Base-by-base conservation (phyloP, 2,888 invertebrate genomes). In the Heteromurus nitidus region DNA sequence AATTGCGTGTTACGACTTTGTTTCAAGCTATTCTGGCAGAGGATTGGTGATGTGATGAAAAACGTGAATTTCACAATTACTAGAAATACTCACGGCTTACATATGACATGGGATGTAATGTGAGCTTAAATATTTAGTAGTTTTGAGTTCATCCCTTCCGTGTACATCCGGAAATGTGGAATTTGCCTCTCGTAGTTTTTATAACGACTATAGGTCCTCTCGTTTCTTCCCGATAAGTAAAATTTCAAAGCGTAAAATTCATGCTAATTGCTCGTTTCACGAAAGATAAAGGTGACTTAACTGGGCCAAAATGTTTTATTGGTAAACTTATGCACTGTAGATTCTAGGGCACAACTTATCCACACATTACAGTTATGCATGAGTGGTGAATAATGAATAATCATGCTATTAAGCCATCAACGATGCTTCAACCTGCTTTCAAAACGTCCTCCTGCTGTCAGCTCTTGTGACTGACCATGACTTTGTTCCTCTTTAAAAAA, bases 401-500 rank as follows among this genome's bases (percentile, higher is more conserved):
- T 73, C 64, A 73, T 62, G 73, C 18, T 73, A 73, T 62, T 73
- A 73, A 73, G 31, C 47, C 50, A 73, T 62, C 73, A 73, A 62
- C 73, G 64, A 73, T 31, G 30, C 50, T 62, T 62, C 73, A 73
- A 62, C 73, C 73, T 73, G 62, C 62, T 73, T 73, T 73, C n/a
- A 73, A 73, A 73, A 73, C 31, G 62, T 42, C 50, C 50, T 72
- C 55, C 31, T 55, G 55, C 28, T 50, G 42, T 72, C 60, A 60
- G 20, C 60, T 60, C 60, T 42, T 60, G 18, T 28, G 24, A 58
- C 30, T 31, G 30, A 36, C 60, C 22, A 44, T 31, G 60, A 3
- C 58, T 20, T 24, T 60, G n/a, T 26, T 72, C 42, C 24, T 18
- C 11, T 55, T 7, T 9, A 55, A 11, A 44, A 7, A 42, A 55